These are phyloP conservation scores for Drepana falcataria DNA, from an alignment of 2,888 invertebrate species.

Conservation along the genomic window DNA sequence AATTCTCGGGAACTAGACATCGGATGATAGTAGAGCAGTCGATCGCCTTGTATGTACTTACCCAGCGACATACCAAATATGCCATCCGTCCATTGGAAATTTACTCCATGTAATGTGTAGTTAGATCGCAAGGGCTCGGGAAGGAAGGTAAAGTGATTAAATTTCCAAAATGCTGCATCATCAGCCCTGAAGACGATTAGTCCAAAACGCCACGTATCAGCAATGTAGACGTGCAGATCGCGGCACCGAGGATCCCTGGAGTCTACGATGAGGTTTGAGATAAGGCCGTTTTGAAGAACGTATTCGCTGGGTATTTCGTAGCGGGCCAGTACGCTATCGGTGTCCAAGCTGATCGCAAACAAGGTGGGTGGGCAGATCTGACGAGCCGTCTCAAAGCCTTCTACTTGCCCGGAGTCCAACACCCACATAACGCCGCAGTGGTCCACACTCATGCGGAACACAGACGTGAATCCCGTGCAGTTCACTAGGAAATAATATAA, in stretches of 20 bases:
- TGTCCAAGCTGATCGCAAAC: conserved; percentile 84
- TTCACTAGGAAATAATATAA: conserved; percentile 45
- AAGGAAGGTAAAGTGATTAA: conserved; percentile 83
- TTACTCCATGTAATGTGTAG: conserved; percentile 85
- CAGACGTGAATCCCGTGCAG: conserved; percentile 83
- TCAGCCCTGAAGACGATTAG: conserved; percentile 80
- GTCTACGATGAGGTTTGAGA: conserved; percentile 83
- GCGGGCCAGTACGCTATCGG: conserved; percentile 80
- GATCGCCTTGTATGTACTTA: conserved; percentile 76
- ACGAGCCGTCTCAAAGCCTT: conserved; percentile 81
- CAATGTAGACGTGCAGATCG: conserved; percentile 82
- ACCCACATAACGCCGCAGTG: conserved; percentile 88
- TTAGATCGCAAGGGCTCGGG: conserved; percentile 86
- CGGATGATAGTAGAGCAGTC: conserved; percentile 87
- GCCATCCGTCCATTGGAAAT: conserved; percentile 90
- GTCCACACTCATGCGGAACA: conserved; percentile 88
- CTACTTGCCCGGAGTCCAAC: conserved; percentile 87
- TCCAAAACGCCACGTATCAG: conserved; percentile 84
- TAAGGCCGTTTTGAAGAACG: conserved; percentile 83
- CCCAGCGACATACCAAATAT: conserved; percentile 87
- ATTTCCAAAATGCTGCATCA: conserved; percentile 81
- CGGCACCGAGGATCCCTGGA: conserved; percentile 80
- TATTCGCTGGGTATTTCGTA: conserved; percentile 83
- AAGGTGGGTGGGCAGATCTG: conserved; percentile 86
- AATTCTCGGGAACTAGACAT: conserved; percentile 91